Evolutionary conservation across 2,888 invertebrate genomes (phyloP).

Genomic region (Pristionchus mayeri): DNA sequence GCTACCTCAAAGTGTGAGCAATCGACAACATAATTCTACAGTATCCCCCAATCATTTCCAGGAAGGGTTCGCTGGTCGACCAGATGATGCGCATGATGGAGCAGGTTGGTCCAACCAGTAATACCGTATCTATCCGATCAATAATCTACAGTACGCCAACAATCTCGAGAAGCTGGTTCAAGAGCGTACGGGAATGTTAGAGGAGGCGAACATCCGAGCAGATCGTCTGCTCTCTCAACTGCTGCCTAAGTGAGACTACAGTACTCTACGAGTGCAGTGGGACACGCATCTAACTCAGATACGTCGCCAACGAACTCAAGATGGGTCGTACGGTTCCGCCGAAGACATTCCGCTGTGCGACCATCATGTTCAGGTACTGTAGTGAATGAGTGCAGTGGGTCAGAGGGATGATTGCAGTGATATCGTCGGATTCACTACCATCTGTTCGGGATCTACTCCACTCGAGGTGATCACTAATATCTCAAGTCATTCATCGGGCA

Average conservation of each 20-base stretch:
- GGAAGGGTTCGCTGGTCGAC: constrained; percentile 69
- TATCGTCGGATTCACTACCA: constrained; percentile 70
- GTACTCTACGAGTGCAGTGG: not conserved
- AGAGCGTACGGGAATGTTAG: constrained; percentile 75
- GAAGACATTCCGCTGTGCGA: constrained; percentile 68
- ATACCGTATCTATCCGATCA: not conserved
- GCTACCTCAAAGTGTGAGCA: constrained; percentile 70
- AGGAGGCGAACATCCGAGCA: constrained; percentile 74
- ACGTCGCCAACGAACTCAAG: constrained; percentile 73
- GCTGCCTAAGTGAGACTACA: constrained; percentile 61
- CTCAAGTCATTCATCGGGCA: not conserved
- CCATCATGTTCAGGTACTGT: constrained; percentile 68
- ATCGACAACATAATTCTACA: not conserved
- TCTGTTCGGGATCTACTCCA: constrained; percentile 72
- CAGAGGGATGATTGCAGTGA: constrained; percentile 43
- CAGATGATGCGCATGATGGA: constrained; percentile 75
- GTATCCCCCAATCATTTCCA: constrained; percentile 40
- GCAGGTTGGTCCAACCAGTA: constrained; percentile 27
- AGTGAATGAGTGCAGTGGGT: not conserved
- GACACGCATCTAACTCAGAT: constrained; percentile 55
- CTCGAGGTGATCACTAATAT: constrained; percentile 61
- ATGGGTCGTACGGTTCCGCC: constrained; percentile 72
- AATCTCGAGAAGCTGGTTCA: constrained; percentile 74
- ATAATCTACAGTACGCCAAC: constrained; percentile 70
- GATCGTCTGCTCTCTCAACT: constrained; percentile 72